phyloP scores from a whole-genome alignment of 2,797 vertebrate genomes.

The Lacerta agilis region DNA sequence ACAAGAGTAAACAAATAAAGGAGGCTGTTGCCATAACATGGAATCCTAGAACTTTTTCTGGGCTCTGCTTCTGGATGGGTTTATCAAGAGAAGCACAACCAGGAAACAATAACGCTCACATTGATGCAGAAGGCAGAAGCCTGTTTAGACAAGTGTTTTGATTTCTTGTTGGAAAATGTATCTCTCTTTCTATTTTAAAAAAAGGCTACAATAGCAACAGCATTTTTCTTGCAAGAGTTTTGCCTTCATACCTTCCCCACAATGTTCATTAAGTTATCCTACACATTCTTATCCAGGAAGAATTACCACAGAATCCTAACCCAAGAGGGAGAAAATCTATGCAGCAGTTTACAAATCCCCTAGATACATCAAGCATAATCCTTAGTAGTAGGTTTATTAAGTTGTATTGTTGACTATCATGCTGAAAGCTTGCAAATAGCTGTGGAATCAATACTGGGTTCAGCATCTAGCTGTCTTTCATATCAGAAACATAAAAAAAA shows the following conservation, averaged over 20 bases:
- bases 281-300: slow-evolving; percentile 51
- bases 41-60: slow-evolving; percentile 57
- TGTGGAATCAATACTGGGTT: slow-evolving; percentile 55
- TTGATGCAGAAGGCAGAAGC: neutral
- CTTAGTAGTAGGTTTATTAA: slow-evolving; percentile 55
- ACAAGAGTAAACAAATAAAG: slow-evolving; percentile 70
- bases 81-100: slow-evolving; percentile 54
- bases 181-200: slow-evolving; percentile 32
- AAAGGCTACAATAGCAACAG: slow-evolving; percentile 19
- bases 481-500: slow-evolving; percentile 74
- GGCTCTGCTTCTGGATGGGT: slow-evolving; percentile 18
- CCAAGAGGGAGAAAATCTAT: slow-evolving; percentile 51
- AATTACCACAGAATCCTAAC: slow-evolving; percentile 55
- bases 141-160: slow-evolving; percentile 11
- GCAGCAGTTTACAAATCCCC: slow-evolving; percentile 57
- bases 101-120: slow-evolving; percentile 44
- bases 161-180: slow-evolving; percentile 43
- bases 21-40: slow-evolving; percentile 51
- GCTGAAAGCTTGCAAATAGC: slow-evolving; percentile 61
- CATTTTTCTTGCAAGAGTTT: slow-evolving; percentile 36
- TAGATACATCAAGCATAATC: slow-evolving; percentile 58
- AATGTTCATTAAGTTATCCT: slow-evolving; percentile 58
- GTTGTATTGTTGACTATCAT: slow-evolving; percentile 49
- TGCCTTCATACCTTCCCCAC: slow-evolving; percentile 55
- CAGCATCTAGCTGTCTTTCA: slow-evolving; percentile 61